Percentiles rank a stretch among this genome's conserved stretches.
Evolutionary conservation across 23 tunicate genomes (phyloP).

Genomic region (Diplosoma virens): DNA sequence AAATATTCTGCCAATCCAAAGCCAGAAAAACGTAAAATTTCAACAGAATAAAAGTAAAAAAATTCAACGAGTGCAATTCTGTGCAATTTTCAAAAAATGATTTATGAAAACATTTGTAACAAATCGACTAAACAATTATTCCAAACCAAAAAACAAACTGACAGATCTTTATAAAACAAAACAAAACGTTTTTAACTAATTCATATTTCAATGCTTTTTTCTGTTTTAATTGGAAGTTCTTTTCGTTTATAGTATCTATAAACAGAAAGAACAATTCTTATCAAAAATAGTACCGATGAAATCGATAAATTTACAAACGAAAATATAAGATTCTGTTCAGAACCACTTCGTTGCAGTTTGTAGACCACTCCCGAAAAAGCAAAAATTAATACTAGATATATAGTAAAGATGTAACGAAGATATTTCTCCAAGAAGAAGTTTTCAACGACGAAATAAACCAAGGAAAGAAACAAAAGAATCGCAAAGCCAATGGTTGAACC

Average conservation of each 20-base stretch:
- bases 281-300: background rate
- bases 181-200: background rate
- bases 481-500: slow-evolving; percentile 11
- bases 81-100: no score
- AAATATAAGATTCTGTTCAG: slow-evolving; percentile 5
- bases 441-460: slow-evolving; percentile 25
- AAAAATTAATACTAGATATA: slow-evolving; percentile 37
- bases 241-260: background rate
- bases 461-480: background rate
- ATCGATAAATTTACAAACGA: background rate
- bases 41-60: no score
- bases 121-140: no score
- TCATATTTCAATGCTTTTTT: background rate
- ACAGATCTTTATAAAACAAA: no score
- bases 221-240: background rate
- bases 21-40: no score
- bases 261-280: background rate
- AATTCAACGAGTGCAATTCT: no score
- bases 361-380: slow-evolving; percentile 24
- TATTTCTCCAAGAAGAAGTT: slow-evolving; percentile 23
- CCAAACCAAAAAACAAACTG: no score
- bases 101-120: no score
- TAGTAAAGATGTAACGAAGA: slow-evolving; percentile 29
- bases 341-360: background rate
- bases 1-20: no score